Evolutionary conservation across 2,113 vertebrate species (phyloP), one percentile per base, ranked within the genome.

Genomic region (Epinephelus moara): DNA sequence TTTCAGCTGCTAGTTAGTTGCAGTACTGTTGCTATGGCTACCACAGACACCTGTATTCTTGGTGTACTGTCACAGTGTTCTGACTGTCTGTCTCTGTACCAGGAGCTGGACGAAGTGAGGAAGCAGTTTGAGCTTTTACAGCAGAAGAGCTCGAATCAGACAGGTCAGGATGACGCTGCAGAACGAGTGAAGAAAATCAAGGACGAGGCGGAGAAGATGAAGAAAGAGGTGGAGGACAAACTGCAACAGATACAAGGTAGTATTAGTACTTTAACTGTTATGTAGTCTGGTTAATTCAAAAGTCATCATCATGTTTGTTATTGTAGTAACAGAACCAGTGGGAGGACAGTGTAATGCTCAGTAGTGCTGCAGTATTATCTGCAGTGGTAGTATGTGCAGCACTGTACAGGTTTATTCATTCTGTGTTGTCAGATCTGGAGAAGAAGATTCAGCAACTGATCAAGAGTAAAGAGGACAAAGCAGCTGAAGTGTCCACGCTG

Each of bases 161-260:
- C 70, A 25, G n/a, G 74, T 76, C 92, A 89, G 3, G 80, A 88
- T 23, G 82, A 90, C 81, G 93, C 89, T 4, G 80, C 91, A 73
- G 77, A 94, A 71, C 96, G 88, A 75, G 89, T 97, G 59, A 95
- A 94, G 77, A 89, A 81, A 42, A 88, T 98, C 37, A 93, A 92
- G 85, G 85, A 93, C 66, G 95, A 93, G 74, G 95, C 92, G 13
- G 88, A 95, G 90, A 94, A 93, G 40, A 11, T 97, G 74, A 94
- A 93, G 76, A 92, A 80, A 79, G 91, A 95, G 42, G 86, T 95
- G 50, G 93, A 96, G 80, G 93, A 95, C 64, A 97, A 97, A 91
- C 93, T 95, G 14, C 91, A 70, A 82, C 92, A 93, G 90, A 93
- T 96, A 88, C 88, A 94, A 95, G 97, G 97, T 97, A 88, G 15